These are phyloP conservation scores for Alosa alosa DNA, from an alignment of 2,113 vertebrate species.

Conservation along the genomic window DNA sequence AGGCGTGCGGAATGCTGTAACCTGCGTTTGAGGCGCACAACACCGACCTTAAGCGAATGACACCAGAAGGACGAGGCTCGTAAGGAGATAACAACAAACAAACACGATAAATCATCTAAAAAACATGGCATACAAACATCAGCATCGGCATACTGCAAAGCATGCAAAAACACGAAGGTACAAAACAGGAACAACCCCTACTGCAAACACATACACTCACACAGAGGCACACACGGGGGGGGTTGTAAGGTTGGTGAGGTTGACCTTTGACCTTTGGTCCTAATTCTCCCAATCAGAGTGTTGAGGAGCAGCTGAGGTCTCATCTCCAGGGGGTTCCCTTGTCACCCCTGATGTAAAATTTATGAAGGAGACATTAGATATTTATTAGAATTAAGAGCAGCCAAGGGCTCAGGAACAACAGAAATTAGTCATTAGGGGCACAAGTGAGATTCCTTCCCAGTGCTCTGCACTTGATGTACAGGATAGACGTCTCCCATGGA, in stretches of 20 bases:
- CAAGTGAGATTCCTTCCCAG: background rate
- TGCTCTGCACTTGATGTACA: background rate
- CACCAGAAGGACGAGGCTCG: background rate
- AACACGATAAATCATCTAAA: background rate
- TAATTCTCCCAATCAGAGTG: background rate
- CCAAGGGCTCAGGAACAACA: background rate
- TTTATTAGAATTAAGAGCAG: background rate
- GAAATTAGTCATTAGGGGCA: background rate
- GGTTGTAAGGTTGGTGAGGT: background rate
- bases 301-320: background rate
- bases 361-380: conserved; percentile 2
- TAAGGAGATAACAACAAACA: background rate
- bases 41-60: background rate
- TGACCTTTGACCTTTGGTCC: background rate
- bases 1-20: background rate
- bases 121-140: background rate
- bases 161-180: background rate
- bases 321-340: background rate
- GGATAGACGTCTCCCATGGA: background rate
- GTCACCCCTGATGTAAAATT: background rate
- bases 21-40: background rate
- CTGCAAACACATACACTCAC: background rate
- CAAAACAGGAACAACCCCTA: background rate
- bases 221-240: background rate
- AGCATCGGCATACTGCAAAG: background rate